Conservation (phyloP, 2,888 invertebrate genomes). For the Aphrophora alni region DNA sequence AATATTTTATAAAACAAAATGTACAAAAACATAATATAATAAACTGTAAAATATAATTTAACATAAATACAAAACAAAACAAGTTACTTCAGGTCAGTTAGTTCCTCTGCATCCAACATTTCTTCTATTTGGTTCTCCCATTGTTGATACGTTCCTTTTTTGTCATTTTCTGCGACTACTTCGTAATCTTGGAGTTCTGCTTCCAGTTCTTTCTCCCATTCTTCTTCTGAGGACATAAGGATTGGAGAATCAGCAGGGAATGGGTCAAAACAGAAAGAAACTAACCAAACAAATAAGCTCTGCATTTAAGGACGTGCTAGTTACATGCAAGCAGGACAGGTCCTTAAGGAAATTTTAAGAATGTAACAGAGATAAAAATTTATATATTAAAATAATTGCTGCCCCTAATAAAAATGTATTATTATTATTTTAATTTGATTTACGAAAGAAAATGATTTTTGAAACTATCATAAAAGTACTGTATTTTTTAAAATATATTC, state of each 20-base stretch:
- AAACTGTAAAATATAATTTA: not conserved
- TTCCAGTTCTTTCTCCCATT: slow-evolving; percentile 96
- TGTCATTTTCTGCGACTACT: slow-evolving; percentile 67
- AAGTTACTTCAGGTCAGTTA: slow-evolving; percentile 29
- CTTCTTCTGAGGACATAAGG: slow-evolving; percentile 69
- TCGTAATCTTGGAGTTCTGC: slow-evolving; percentile 95
- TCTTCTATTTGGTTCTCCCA: slow-evolving; percentile 40
- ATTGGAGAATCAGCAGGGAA: slow-evolving; percentile 43
- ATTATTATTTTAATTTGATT: too few relatives aligned
- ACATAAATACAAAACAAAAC: not conserved
- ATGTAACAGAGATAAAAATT: slow-evolving; percentile 35
- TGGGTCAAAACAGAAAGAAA: slow-evolving; percentile 46
- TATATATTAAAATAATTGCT: slow-evolving; percentile 28
- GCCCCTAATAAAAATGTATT: not conserved
- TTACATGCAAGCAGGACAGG: slow-evolving; percentile 19
- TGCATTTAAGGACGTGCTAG: slow-evolving; percentile 33
- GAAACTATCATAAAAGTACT: too few relatives aligned
- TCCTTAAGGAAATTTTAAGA: slow-evolving; percentile 33
- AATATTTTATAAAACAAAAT: not conserved
- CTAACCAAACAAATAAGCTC: slow-evolving; percentile 48
- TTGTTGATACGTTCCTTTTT: slow-evolving; percentile 16
- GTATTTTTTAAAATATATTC: too few relatives aligned
- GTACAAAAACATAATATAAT: not conserved
- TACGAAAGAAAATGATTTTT: too few relatives aligned
- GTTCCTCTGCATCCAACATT: slow-evolving; percentile 38